These are phyloP conservation scores for Engraulis encrasicolus DNA, from an alignment of 2,113 vertebrate species.

Conservation along the genomic window DNA sequence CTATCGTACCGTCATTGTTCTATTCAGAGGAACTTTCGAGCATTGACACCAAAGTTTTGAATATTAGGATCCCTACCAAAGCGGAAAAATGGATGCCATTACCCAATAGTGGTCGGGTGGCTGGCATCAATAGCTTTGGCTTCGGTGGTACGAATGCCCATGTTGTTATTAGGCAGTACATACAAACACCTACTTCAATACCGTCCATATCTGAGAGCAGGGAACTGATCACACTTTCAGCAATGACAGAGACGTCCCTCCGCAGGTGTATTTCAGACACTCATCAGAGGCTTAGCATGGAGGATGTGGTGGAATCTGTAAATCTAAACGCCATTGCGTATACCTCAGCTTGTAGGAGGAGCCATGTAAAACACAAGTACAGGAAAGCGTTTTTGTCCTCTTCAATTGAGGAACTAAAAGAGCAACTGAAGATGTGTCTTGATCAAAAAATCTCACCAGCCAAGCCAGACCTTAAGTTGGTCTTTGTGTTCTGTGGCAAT, in stretches of 20 bases:
- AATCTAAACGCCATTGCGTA: conserved; percentile 77
- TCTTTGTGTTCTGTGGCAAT: conserved; percentile 87
- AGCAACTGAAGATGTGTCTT: conserved; percentile 61
- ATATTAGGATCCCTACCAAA: conserved; percentile 72
- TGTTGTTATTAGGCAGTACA: conserved; percentile 75
- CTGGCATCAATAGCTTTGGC: conserved; percentile 87
- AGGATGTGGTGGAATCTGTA: conserved; percentile 35
- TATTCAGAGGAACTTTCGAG: conserved; percentile 76
- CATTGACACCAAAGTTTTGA: conserved; percentile 72
- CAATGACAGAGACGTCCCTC: conserved; percentile 77
- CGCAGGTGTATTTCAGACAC: conserved; percentile 68
- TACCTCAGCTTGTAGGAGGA: conserved; percentile 85
- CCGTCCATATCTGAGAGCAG: conserved; percentile 51
- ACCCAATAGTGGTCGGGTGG: conserved; percentile 68
- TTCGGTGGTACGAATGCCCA: conserved; percentile 89
- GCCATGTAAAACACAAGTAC: conserved; percentile 77
- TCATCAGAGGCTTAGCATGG: conserved; percentile 64
- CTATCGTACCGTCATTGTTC: conserved; percentile 83
- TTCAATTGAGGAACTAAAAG: conserved; percentile 73
- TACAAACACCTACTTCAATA: conserved; percentile 42
- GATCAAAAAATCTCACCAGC: conserved; percentile 44
- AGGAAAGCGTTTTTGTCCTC: conserved; percentile 76
- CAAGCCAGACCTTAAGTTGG: conserved; percentile 64
- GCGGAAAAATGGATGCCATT: conserved; percentile 76
- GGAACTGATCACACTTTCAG: conserved; percentile 79